These are phyloP conservation scores for Barnardius zonarius DNA, from an alignment of 2,113 vertebrate genomes.

Conservation along the genomic window DNA sequence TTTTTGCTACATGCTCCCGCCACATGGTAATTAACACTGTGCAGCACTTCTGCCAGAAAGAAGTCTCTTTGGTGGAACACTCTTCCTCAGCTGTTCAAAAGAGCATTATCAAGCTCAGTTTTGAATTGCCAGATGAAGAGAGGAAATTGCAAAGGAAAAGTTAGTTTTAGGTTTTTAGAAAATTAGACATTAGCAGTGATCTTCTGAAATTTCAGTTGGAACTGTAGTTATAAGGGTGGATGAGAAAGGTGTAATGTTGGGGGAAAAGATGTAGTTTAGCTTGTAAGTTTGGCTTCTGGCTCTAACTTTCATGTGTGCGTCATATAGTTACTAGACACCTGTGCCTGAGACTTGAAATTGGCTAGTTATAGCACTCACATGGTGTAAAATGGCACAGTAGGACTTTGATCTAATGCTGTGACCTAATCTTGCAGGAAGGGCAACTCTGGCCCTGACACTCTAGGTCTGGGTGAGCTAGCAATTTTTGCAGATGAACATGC, in stretches of 20 bases:
- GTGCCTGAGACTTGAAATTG: slow-evolving; percentile 25
- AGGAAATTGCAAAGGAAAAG: background rate
- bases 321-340: background rate
- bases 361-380: background rate
- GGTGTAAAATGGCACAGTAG: background rate
- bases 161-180: background rate
- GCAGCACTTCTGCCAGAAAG: background rate
- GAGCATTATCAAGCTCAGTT: background rate
- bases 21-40: background rate
- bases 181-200: background rate
- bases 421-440: slow-evolving; percentile 55
- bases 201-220: background rate
- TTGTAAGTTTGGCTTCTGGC: background rate
- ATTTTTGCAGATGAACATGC: background rate
- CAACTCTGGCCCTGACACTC: background rate
- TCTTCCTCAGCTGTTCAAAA: background rate
- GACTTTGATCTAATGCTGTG: slow-evolving; percentile 43
- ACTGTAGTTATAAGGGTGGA: background rate
- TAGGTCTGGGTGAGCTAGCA: background rate
- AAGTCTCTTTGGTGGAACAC: background rate
- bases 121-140: background rate
- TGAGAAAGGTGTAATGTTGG: background rate
- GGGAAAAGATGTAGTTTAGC: background rate
- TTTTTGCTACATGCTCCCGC: background rate
- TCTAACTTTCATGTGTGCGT: background rate